Conservation (phyloP, 2,113 vertebrate genomes). For the Misgurnus mizolepis region DNA sequence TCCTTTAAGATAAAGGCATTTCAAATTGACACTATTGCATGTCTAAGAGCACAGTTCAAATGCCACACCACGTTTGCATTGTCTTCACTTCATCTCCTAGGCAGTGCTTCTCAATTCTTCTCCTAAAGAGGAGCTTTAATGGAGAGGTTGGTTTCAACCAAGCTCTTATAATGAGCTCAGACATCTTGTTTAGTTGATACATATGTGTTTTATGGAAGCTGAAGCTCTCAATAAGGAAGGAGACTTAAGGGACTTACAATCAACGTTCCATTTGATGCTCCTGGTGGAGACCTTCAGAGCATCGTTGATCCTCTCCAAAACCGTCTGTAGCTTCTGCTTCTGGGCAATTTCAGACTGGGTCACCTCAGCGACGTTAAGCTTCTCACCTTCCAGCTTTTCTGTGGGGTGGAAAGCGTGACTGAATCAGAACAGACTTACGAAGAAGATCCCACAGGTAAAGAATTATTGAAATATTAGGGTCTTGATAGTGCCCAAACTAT, state of each 20-base stretch:
- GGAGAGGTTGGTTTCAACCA: neutral
- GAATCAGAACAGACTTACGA: neutral
- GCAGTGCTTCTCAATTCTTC: neutral
- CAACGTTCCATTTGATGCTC: slow-evolving; percentile 89
- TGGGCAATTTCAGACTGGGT: slow-evolving; percentile 94
- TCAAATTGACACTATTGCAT: neutral
- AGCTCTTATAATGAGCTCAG: neutral
- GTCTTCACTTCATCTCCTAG: too few relatives aligned
- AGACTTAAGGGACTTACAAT: slow-evolving; percentile 78
- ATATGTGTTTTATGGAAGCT: too few relatives aligned
- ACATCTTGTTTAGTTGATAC: neutral
- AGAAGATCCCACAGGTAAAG: neutral
- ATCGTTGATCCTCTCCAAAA: slow-evolving; percentile 90
- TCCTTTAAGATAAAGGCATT: too few relatives aligned
- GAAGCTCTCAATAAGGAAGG: neutral
- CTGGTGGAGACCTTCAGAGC: slow-evolving; percentile 88
- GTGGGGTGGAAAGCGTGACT: neutral
- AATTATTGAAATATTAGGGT: neutral
- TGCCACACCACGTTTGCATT: neutral
- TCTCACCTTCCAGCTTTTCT: slow-evolving; percentile 90
- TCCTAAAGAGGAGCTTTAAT: neutral
- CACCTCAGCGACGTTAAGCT: slow-evolving; percentile 94
- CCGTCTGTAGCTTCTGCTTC: slow-evolving; percentile 95
- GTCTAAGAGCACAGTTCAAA: slow-evolving; percentile 9
- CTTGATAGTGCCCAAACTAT: too few relatives aligned